A percentile compares a stretch with the other conserved stretches of the same genome.
phyloP scores from a whole-genome alignment of 2,113 vertebrate species.

The Catagonus wagneri region DNA sequence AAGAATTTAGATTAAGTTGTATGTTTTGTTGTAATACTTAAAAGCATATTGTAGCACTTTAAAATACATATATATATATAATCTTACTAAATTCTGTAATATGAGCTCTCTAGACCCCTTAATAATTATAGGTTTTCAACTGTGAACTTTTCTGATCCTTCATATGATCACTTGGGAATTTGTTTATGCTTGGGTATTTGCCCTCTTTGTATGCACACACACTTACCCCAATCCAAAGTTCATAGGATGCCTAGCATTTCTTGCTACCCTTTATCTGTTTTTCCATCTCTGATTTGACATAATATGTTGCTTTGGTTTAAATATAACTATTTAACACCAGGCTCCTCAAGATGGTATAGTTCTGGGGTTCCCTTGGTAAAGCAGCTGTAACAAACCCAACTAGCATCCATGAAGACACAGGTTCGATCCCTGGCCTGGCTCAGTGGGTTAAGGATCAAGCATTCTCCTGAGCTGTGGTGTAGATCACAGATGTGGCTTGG shows the following conservation, averaged over 20 bases:
- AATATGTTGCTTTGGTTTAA: conserved; percentile 1
- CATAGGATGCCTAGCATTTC: background rate
- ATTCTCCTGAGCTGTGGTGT: no score
- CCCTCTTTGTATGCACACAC: background rate
- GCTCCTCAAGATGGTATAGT: background rate
- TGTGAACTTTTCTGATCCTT: conserved; percentile 11
- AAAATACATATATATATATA: no score
- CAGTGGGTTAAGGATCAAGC: no score
- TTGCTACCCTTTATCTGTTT: background rate
- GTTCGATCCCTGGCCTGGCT: no score
- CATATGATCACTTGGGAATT: background rate
- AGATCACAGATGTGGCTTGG: no score
- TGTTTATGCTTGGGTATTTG: background rate
- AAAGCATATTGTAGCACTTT: background rate
- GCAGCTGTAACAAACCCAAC: no score
- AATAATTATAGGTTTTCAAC: conserved; percentile 9
- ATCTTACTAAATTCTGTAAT: background rate
- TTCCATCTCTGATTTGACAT: background rate
- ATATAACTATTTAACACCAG: background rate
- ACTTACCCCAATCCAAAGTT: background rate
- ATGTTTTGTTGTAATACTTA: background rate
- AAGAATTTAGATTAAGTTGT: background rate
- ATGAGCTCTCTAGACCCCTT: background rate
- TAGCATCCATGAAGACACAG: no score
- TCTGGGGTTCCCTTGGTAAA: no score